A percentile compares a stretch with the other conserved stretches of the same genome.
Evolutionary conservation across 2,797 vertebrate species (phyloP).

Genomic region (Cossypha dichroa): DNA sequence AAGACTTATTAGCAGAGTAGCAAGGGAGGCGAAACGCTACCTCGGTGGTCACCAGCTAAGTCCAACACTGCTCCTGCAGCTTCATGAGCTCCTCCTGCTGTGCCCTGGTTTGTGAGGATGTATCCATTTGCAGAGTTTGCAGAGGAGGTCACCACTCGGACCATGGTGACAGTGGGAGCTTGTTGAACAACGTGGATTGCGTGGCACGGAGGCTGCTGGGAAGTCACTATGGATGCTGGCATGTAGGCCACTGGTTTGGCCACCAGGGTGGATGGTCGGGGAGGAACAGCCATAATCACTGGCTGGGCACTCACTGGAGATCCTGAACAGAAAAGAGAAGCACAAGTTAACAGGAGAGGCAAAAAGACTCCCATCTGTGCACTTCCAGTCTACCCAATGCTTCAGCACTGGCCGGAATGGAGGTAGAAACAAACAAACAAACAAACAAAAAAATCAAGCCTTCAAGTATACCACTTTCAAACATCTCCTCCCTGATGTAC

Average conservation of each 20-base stretch:
- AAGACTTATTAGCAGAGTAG: neutral
- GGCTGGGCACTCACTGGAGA: slow-evolving; percentile 93
- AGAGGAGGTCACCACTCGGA: slow-evolving; percentile 88
- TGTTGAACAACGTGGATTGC: slow-evolving; percentile 91
- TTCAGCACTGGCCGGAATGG: neutral
- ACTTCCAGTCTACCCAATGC: neutral
- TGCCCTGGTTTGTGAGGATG: slow-evolving; percentile 80
- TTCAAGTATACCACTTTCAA: neutral
- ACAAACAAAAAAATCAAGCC: neutral
- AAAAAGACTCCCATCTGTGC: neutral
- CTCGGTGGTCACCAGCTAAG: slow-evolving; percentile 74
- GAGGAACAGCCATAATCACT: slow-evolving; percentile 92
- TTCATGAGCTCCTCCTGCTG: slow-evolving; percentile 67
- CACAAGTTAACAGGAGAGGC: neutral
- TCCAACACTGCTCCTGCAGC: slow-evolving; percentile 80
- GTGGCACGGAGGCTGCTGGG: slow-evolving; percentile 82
- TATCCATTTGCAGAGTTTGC: slow-evolving; percentile 90
- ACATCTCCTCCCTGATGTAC: neutral
- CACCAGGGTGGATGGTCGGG: slow-evolving; percentile 80
- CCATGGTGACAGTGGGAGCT: slow-evolving; percentile 92
- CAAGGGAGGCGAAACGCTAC: slow-evolving; percentile 43
- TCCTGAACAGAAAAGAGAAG: slow-evolving; percentile 71
- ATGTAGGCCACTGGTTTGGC: slow-evolving; percentile 90
- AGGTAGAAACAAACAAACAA: neutral
- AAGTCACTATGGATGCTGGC: slow-evolving; percentile 85